These are phyloP conservation scores for Hypomesus transpacificus DNA, from an alignment of 2,113 vertebrate species.

Conservation along the genomic window DNA sequence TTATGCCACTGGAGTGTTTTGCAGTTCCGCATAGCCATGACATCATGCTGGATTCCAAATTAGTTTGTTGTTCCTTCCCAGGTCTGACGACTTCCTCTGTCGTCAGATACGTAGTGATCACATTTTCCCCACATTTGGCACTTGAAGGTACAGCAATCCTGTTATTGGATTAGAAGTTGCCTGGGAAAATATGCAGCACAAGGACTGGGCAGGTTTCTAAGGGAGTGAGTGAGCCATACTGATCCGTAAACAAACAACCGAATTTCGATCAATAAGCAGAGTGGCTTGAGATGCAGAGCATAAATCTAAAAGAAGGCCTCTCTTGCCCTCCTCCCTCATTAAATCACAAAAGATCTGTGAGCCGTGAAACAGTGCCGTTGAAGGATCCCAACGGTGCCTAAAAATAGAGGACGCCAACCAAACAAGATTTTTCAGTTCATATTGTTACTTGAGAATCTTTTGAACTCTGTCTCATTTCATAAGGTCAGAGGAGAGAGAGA, in stretches of 20 bases:
- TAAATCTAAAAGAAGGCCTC: conserved; percentile 63
- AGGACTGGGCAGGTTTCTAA: conserved; percentile 16
- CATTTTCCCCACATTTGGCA: not conserved
- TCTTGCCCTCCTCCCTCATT: conserved; percentile 56
- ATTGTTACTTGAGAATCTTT: conserved; percentile 72
- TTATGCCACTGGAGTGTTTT: too few species aligned
- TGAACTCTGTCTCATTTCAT: conserved; percentile 60
- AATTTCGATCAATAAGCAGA: conserved; percentile 68
- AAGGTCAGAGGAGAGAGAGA: conserved; percentile 43
- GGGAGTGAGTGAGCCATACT: conserved; percentile 47
- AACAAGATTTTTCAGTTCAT: conserved; percentile 43
- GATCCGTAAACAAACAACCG: conserved; percentile 69
- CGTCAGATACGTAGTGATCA: not conserved
- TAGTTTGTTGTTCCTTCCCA: conserved; percentile 1
- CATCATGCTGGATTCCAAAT: conserved; percentile 21
- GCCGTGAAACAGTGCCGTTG: conserved; percentile 62
- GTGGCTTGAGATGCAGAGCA: conserved; percentile 50
- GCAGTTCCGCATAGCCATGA: not conserved
- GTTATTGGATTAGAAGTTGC: conserved; percentile 34
- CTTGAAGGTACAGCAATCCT: conserved; percentile 30
- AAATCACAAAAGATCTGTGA: conserved; percentile 74
- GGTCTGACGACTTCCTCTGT: too few species aligned
- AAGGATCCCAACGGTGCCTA: conserved; percentile 60
- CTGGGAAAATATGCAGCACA: conserved; percentile 32
- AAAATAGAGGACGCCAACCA: conserved; percentile 68